A percentile compares a stretch with the other conserved stretches of the same genome.
phyloP scores from a whole-genome alignment of 1,140 invertebrate genomes.

The Stegodyphus dumicola region DNA sequence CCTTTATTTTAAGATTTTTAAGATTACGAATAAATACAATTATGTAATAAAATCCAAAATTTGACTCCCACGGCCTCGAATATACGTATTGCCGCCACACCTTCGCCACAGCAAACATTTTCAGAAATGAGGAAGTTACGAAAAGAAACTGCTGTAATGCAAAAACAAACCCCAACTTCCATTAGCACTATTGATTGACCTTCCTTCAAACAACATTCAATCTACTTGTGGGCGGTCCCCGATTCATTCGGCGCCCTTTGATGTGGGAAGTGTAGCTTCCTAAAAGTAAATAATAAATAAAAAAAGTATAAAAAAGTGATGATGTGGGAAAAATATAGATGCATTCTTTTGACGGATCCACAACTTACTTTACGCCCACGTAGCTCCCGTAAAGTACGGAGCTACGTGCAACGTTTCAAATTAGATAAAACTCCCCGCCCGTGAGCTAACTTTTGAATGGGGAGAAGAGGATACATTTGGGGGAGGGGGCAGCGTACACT shows the following conservation, averaged over 20 bases:
- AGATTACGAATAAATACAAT: too few species aligned
- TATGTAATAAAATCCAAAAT: too few species aligned
- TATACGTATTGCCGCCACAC: too few species aligned
- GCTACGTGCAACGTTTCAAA: conserved; percentile 28
- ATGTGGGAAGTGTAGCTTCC: conserved; percentile 13
- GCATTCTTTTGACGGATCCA: conserved; percentile 13
- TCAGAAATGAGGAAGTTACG: too few species aligned
- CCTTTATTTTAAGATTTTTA: too few species aligned
- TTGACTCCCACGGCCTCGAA: too few species aligned
- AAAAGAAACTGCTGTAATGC: too few species aligned
- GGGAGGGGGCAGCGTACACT: background rate
- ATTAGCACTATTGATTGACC: too few species aligned
- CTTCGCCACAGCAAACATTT: too few species aligned
- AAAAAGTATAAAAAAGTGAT: conserved; percentile 31
- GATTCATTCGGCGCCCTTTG: conserved; percentile 10
- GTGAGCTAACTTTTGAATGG: conserved; percentile 45
- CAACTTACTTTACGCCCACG: conserved; percentile 20
- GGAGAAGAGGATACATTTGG: background rate
- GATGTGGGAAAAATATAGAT: conserved; percentile 30
- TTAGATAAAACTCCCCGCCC: conserved; percentile 29
- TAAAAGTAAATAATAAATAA: conserved; percentile 41
- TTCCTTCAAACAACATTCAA: conserved; percentile 20
- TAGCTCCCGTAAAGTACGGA: background rate
- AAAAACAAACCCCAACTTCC: too few species aligned
- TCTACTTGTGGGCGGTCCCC: conserved; percentile 18